Base-by-base conservation (phyloP, 2,888 invertebrate genomes). In the Liodrosophila aerea region DNA sequence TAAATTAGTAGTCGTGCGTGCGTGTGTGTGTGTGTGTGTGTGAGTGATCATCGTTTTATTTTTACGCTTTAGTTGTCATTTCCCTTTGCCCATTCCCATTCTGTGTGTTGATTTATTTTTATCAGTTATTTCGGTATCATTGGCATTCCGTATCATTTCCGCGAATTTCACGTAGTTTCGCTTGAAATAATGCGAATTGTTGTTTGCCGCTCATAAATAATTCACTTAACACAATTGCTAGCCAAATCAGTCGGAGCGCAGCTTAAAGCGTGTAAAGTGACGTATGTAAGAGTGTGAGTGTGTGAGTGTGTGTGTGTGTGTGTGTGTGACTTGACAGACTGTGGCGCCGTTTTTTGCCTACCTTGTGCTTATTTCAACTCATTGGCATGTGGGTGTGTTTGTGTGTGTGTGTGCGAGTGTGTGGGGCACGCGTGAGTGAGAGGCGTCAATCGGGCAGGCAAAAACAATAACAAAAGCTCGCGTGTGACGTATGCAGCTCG, bases 141-240 rank as follows among this genome's bases (percentile, higher is more conserved):
- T 72, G 73, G 77, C 80, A 85, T 85, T 82, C 54, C 66, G 60
- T 68, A 67, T 74, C 60, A 77, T 75, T 85, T 85, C 82, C 82
- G 80, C 67, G 74, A 85, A 84, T 60, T 75, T 66, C 31, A 60
- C 66, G 65, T 64, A 51, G 61, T 59, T 58, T 59, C 56, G 13
- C 45, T n/a, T 40, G 60, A 15, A 44, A 39, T 22, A 33, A 37
- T 37, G 34, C 47, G 34, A 13, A 49, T 30, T 37, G 40, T 43
- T 29, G 44, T 47, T 29, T 36, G 57, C 31, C 41, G 30, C 31
- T 52, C 45, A 56, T 60, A 64, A 57, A 64, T 57, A 52, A 64
- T 57, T 50, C 52, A 56, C 54, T 46, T 27, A 16, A 15, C 7
- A 49, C 45, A n/a, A 16, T 41, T 49, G 36, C 30, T n/a, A n/a